These are phyloP conservation scores for Pituophis catenifer DNA, from an alignment of 2,113 vertebrate genomes.

Conservation along the genomic window DNA sequence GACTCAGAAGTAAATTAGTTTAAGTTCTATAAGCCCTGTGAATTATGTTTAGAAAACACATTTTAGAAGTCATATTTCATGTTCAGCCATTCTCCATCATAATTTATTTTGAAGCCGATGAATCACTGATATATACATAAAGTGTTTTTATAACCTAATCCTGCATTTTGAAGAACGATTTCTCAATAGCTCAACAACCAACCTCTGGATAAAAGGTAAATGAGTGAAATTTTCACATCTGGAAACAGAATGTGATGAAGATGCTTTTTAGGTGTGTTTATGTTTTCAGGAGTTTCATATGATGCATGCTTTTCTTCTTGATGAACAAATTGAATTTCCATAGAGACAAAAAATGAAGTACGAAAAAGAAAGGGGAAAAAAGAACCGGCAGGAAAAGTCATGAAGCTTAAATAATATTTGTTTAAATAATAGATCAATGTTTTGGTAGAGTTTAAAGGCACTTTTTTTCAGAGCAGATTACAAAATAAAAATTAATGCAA, in stretches of 20 bases:
- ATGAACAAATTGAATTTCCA: slow-evolving; percentile 44
- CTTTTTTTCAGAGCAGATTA: background rate
- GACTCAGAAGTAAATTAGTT: background rate
- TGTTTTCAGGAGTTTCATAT: slow-evolving; percentile 42
- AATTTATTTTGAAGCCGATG: background rate
- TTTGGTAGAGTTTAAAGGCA: background rate
- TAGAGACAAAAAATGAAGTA: slow-evolving; percentile 12
- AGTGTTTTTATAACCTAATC: slow-evolving; percentile 34
- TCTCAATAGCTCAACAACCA: slow-evolving; percentile 43
- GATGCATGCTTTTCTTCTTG: slow-evolving; percentile 41
- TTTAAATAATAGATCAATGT: background rate
- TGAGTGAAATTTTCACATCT: slow-evolving; percentile 51
- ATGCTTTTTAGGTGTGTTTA: slow-evolving; percentile 54
- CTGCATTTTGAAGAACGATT: slow-evolving; percentile 43
- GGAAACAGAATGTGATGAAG: slow-evolving; percentile 38
- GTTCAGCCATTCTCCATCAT: slow-evolving; percentile 19
- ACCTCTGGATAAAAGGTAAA: slow-evolving; percentile 50
- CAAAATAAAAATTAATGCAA: background rate
- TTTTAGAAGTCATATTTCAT: slow-evolving; percentile 31
- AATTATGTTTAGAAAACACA: background rate
- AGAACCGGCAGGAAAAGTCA: background rate
- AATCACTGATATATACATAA: slow-evolving; percentile 11
- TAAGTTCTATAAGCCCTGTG: background rate
- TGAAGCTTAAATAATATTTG: background rate
- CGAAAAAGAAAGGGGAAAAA: slow-evolving; percentile 8